Evolutionary conservation across 2,888 invertebrate species (phyloP).

Genomic region (Acanthosepion pharaonis): DNA sequence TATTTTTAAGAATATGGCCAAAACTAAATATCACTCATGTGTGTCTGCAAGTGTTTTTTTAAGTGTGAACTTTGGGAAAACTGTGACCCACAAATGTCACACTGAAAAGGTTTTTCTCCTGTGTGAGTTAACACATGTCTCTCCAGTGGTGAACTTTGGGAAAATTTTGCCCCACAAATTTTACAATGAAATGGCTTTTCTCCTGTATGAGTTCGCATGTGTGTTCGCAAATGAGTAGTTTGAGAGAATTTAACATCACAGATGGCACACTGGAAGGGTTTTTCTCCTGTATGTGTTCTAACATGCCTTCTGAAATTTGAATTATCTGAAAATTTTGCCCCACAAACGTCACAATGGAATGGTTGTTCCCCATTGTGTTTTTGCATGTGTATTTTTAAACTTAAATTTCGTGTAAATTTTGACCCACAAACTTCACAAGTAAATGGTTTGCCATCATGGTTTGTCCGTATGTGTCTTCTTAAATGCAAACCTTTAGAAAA

Average conservation of each 20-base stretch:
- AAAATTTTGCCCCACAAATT: conserved; percentile 36
- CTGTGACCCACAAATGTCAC: not conserved
- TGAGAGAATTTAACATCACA: not conserved
- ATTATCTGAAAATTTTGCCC: not conserved
- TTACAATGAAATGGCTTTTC: conserved; percentile 37
- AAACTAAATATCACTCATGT: not conserved
- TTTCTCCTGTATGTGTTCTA: not conserved
- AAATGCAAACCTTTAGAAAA: not conserved
- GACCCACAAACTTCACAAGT: not conserved
- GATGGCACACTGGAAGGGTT: not conserved
- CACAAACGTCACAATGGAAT: not conserved
- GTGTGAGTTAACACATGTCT: not conserved
- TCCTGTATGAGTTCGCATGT: not conserved
- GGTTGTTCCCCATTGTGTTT: conserved; percentile 33
- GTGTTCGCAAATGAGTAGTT: not conserved
- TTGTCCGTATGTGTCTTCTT: not conserved
- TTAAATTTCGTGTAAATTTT: not conserved
- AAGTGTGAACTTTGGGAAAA: not conserved
- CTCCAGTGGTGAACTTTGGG: not conserved
- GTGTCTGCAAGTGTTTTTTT: not conserved
- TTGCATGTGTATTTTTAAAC: not conserved
- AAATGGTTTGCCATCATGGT: conserved; percentile 17
- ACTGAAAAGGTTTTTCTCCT: not conserved
- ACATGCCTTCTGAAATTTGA: not conserved
- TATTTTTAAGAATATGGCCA: too few species aligned